Conservation (phyloP, 2,888 invertebrate genomes). For the Apoderus coryli region DNA sequence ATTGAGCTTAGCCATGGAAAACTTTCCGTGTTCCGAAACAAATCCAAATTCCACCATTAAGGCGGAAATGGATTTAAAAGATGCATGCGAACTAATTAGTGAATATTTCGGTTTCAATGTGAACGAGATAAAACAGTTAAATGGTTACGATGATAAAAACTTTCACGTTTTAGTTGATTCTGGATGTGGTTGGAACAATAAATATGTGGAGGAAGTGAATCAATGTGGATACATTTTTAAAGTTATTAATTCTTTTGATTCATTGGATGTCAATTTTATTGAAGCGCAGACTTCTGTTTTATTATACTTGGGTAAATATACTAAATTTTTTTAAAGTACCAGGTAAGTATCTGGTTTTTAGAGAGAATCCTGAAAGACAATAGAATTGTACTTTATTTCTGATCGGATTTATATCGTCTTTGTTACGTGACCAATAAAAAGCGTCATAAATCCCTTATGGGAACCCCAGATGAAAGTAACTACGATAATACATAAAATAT, state of each 20-base stretch:
- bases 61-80: conserved; percentile 26
- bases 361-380: no score
- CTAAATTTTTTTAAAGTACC: no score
- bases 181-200: conserved; percentile 39
- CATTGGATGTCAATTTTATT: conserved; percentile 47
- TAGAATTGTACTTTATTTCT: no score
- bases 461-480: no score
- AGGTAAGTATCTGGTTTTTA: no score
- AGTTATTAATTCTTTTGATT: conserved; percentile 70
- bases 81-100: conserved; percentile 38
- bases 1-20: no score
- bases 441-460: no score
- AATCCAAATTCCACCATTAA: no score
- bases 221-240: conserved; percentile 63
- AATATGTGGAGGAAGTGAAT: conserved; percentile 19
- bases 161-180: conserved; percentile 46
- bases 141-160: conserved; percentile 70
- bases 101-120: conserved; percentile 49
- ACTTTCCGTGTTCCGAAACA: no score
- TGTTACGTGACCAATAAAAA: no score
- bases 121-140: conserved; percentile 42
- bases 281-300: conserved; percentile 65
- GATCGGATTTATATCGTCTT: no score
- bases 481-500: no score
- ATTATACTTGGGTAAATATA: conserved; percentile 48